Percentiles rank a stretch among this genome's conserved stretches.
phyloP scores from a whole-genome alignment of 2,888 invertebrate species.

The Nephrocerus scutellatus region DNA sequence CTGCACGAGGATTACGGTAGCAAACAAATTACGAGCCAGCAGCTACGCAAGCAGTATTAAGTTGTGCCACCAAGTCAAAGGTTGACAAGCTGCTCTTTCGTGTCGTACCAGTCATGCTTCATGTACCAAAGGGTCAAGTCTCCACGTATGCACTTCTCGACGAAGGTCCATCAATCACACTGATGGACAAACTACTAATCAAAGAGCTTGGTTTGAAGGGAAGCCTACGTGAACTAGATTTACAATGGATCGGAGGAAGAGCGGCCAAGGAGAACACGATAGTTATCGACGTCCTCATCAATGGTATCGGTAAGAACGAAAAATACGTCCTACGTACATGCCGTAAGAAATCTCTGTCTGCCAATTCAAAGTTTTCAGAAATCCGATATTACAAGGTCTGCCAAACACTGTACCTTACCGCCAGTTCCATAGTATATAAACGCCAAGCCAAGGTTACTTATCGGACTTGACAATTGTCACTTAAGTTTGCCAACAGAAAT shows the following conservation, averaged over 20 bases:
- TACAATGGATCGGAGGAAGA: conserved; percentile 15
- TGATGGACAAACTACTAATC: conserved; percentile 12
- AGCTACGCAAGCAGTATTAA: too few relatives aligned
- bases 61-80: too few relatives aligned
- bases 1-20: too few relatives aligned
- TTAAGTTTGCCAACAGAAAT: conserved; percentile 13
- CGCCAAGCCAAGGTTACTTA: conserved; percentile 15
- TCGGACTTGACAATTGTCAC: conserved; percentile 16
- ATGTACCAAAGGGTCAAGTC: conserved; percentile 1
- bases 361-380: conserved; percentile 17
- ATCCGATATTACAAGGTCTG: too few relatives aligned
- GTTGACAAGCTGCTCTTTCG: conserved; percentile 11
- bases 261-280: conserved; percentile 4
- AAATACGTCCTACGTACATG: conserved; percentile 12
- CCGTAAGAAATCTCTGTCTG: conserved; percentile 4
- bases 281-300: conserved; percentile 8
- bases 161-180: conserved; percentile 17
- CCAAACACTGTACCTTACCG: too few relatives aligned
- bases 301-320: conserved; percentile 6
- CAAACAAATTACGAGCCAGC: too few relatives aligned
- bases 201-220: conserved; percentile 12
- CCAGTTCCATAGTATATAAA: too few relatives aligned
- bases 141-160: conserved; percentile 12
- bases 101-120: conserved; percentile 15
- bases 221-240: conserved; percentile 6